Base-by-base conservation (phyloP, 2,797 vertebrate species). In the Notoglanidium macrostoma region DNA sequence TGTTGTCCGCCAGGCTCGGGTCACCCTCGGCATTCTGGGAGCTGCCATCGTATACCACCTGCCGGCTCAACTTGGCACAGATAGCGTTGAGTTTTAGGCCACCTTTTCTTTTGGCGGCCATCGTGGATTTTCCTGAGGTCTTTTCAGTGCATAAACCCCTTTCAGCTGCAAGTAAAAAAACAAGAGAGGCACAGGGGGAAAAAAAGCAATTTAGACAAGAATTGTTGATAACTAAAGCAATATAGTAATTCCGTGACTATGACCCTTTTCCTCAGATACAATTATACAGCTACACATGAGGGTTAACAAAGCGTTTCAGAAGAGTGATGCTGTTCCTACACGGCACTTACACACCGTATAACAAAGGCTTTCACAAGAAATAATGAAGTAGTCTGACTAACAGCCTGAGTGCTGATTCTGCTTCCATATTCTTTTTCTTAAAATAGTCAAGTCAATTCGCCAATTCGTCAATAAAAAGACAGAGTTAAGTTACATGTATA, bases 31-130 rank as follows among this genome's bases (percentile, higher is more conserved):
- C 94, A 74, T 96, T 95, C 77, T 97, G 96, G 61, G 97, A 96
- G 90, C 94, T 96, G 91, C 96, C 95, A 93, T 99, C 98, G 2
- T 97, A 97, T 92, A 98, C 97, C 90, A 99, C 98, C 94, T 99
- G 98, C 92, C 98, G 98, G 95, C 98, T 99, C 93, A 99, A 96
- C 97, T 99, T 99, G 97, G 98, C 98, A 93, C 98, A 99, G 96
- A 99, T 99, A 90, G 98, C 98, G 0, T 99, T 99, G 85, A 99
- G 97, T 95, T 99, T 99, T 96, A 99, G 97, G 97, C 98, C 98
- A 93, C 98, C 98, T 97, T 99, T 99, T 95, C 98, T 98, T 96
- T 99, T 99, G 97, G 98, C 96, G 93, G 98, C 98, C 98, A 99
- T 99, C 68, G 98, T 96, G 95, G 97, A 94, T 97, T 97, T 99